Evolutionary conservation across 2,797 vertebrate species (phyloP).

Genomic region (Oreochromis mossambicus): DNA sequence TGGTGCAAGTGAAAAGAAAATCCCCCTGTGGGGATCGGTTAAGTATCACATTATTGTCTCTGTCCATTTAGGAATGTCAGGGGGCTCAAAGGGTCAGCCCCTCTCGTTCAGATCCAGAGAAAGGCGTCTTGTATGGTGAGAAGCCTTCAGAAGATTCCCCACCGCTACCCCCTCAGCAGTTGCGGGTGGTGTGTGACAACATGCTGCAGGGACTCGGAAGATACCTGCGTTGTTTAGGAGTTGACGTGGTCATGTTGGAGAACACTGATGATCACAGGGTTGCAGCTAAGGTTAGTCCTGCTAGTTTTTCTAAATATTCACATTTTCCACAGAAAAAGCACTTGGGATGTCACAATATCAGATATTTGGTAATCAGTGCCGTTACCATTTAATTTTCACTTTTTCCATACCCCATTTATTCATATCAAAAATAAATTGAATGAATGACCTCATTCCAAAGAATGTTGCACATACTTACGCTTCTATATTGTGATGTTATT

Average conservation of each 20-base stretch:
- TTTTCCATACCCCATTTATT: background rate
- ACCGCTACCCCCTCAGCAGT: slow-evolving; percentile 68
- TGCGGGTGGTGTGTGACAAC: slow-evolving; percentile 87
- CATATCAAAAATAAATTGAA: background rate
- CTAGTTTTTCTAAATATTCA: background rate
- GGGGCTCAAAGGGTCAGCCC: slow-evolving; percentile 64
- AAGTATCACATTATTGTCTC: slow-evolving; percentile 74
- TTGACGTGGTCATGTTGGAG: slow-evolving; percentile 80
- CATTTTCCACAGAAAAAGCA: background rate
- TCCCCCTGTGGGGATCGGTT: slow-evolving; percentile 64
- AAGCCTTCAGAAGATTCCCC: slow-evolving; percentile 9
- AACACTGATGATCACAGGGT: slow-evolving; percentile 80
- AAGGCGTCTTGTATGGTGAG: slow-evolving; percentile 51
- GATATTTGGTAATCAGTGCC: background rate
- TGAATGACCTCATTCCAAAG: background rate
- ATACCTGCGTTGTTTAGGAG: slow-evolving; percentile 84
- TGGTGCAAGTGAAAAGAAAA: slow-evolving; percentile 67
- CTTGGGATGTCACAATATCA: background rate
- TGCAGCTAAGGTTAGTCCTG: slow-evolving; percentile 78
- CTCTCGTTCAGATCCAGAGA: slow-evolving; percentile 38
- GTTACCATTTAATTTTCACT: background rate
- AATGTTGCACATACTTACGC: background rate
- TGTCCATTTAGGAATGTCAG: slow-evolving; percentile 70
- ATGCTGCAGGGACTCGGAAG: slow-evolving; percentile 89
- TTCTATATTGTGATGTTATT: background rate